Base-by-base conservation (phyloP, 1,140 invertebrate species). In the Megalopta genalis region DNA sequence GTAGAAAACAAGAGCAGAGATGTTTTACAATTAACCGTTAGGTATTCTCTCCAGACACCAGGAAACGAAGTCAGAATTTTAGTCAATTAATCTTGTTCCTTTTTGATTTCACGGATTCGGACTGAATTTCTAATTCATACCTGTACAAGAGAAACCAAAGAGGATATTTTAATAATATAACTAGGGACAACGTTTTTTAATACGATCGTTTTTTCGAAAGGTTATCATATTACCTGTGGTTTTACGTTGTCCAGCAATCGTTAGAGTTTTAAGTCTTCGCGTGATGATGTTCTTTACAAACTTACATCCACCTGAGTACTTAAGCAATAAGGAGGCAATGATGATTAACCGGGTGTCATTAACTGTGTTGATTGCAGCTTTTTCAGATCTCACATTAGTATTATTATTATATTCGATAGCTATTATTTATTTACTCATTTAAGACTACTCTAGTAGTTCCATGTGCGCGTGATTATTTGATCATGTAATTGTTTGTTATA, bases 401-500 rank as follows among this genome's bases (percentile, higher is more conserved):
- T 46, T 46, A 46, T 12, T 46, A 46, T 42, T 42, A 42, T 42
- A 42, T 80, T 42, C 32, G 42, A 42, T 81, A 78, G 14, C 14
- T 72, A 77, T 81, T 64, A 66, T 66, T 77, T 76, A 52, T 68
- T 32, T 18, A 63, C 77, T 64, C 62, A 66, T 77, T 77, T 77
- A 37, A 69, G n/a, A 77, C 68, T 81, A 81, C 68, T 68, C 5
- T 52, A 72, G 70, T 83, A 77, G 76, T 77, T 68, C 39, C 69
- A 72, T 46, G 54, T 67, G 9, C 21, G 27, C 60, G 54, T 79
- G 70, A 82, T 82, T 57, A 69, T 67, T 73, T 82, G 78, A 78
- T 79, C 57, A 76, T 83, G 69, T 54, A 75, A 72, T 77, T 77
- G 81, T 85, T 85, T 85, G 78, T 85, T 85, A 85, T 85, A 85